Evolutionary conservation across 2,888 invertebrate species (phyloP).

Genomic region (Tortricodes alternella): DNA sequence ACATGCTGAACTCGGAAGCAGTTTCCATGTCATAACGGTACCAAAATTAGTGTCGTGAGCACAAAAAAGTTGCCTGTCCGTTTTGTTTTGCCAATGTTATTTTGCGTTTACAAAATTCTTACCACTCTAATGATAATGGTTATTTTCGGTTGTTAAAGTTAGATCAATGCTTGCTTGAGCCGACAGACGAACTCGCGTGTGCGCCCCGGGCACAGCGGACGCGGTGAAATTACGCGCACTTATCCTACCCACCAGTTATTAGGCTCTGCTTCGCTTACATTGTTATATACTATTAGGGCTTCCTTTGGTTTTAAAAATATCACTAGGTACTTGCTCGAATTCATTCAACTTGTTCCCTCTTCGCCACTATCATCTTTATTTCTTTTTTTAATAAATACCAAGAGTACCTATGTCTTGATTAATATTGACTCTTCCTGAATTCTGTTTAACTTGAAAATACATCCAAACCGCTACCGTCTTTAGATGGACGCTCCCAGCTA

Average conservation of each 20-base stretch:
- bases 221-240: constrained; percentile 74
- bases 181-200: constrained; percentile 69
- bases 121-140: constrained; percentile 42
- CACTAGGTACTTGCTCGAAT: background rate
- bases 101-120: constrained; percentile 37
- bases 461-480: constrained; percentile 47
- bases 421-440: constrained; percentile 44
- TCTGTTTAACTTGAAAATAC: constrained; percentile 46
- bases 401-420: constrained; percentile 44
- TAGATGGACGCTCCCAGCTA: constrained; percentile 37
- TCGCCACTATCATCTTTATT: background rate
- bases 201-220: constrained; percentile 69
- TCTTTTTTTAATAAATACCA: background rate
- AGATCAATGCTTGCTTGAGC: constrained; percentile 48
- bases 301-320: background rate
- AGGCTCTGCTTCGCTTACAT: constrained; percentile 58
- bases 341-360: background rate
- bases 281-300: constrained; percentile 43
- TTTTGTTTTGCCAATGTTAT: constrained; percentile 20
- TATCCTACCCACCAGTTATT: constrained; percentile 64
- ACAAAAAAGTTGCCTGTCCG: constrained; percentile 52
- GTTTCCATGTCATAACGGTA: constrained; percentile 71
- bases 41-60: constrained; percentile 54
- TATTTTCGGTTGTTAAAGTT: constrained; percentile 42
- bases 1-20: constrained; percentile 60